Conservation (phyloP, 1,140 invertebrate genomes). For the Trachymyrmex septentrionalis region DNA sequence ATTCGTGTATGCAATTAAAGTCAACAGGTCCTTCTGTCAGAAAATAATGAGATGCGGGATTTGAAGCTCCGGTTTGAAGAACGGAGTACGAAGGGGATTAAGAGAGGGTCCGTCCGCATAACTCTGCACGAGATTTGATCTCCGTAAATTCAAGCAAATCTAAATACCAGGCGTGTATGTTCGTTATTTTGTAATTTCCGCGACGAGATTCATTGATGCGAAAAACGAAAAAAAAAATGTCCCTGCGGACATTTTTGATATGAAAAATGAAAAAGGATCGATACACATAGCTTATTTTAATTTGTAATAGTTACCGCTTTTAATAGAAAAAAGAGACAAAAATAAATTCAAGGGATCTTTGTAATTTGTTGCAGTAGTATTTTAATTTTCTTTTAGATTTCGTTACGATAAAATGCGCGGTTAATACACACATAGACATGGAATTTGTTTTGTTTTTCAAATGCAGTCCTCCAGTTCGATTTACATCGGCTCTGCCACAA, state of each 20-base stretch:
- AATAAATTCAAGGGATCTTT: conserved; percentile 1
- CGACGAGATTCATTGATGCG: conserved; percentile 16
- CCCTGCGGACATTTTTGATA: neutral
- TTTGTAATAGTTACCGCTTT: conserved; percentile 3
- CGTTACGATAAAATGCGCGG: neutral
- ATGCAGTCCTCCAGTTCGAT: conserved; percentile 21
- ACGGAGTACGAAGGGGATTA: conserved; percentile 8
- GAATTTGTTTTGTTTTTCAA: conserved; percentile 39
- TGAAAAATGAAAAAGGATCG: conserved; percentile 14
- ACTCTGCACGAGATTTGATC: conserved; percentile 5
- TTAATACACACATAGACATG: neutral
- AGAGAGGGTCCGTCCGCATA: neutral
- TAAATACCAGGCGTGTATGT: neutral
- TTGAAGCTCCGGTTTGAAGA: neutral
- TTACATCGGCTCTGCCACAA: conserved; percentile 39
- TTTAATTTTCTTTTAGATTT: conserved; percentile 3
- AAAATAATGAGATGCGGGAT: conserved; percentile 63
- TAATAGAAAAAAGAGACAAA: neutral
- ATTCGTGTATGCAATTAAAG: conserved; percentile 69
- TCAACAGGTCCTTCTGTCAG: conserved; percentile 67
- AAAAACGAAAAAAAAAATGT: neutral
- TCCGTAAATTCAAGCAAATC: conserved; percentile 52
- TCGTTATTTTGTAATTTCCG: conserved; percentile 17
- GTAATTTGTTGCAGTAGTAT: conserved; percentile 18
- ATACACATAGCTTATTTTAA: conserved; percentile 34